Evolutionary conservation across 2,113 vertebrate species (phyloP).

Genomic region (Caranx ignobilis): DNA sequence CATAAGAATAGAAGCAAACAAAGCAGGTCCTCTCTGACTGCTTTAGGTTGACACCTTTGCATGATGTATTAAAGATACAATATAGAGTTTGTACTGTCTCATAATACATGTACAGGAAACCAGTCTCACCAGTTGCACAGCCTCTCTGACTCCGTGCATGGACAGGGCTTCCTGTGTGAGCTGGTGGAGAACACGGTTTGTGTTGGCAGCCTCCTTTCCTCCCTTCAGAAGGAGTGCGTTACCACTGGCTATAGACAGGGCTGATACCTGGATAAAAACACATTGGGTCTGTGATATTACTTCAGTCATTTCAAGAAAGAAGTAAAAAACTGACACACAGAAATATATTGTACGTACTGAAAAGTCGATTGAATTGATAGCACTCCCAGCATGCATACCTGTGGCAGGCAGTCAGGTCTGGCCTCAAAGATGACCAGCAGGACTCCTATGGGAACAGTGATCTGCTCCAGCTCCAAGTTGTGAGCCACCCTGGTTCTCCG

Average conservation of each 20-base stretch:
- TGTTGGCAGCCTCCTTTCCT: constrained; percentile 92
- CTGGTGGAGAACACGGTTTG: constrained; percentile 92
- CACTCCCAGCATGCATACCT: constrained; percentile 80
- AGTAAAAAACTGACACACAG: background rate
- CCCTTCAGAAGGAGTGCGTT: constrained; percentile 96
- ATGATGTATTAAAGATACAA: background rate
- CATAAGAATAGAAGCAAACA: background rate
- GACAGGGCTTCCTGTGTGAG: constrained; percentile 93
- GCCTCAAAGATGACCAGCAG: constrained; percentile 97
- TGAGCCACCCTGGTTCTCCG: constrained; percentile 91
- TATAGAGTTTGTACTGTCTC: background rate
- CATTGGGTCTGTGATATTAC: background rate
- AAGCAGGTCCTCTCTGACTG: too few relatives aligned
- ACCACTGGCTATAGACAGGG: constrained; percentile 94
- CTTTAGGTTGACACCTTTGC: background rate
- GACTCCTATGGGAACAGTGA: constrained; percentile 96
- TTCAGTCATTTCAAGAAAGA: background rate
- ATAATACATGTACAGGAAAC: background rate
- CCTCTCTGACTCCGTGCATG: constrained; percentile 89
- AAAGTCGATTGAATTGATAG: background rate
- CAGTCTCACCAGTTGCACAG: constrained; percentile 91
- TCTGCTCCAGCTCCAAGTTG: constrained; percentile 94
- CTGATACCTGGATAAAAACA: constrained; percentile 87
- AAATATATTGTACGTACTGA: background rate
- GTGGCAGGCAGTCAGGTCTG: constrained; percentile 96